Base-by-base conservation (phyloP, 2,797 vertebrate genomes). In the Pogonophryne albipinna region DNA sequence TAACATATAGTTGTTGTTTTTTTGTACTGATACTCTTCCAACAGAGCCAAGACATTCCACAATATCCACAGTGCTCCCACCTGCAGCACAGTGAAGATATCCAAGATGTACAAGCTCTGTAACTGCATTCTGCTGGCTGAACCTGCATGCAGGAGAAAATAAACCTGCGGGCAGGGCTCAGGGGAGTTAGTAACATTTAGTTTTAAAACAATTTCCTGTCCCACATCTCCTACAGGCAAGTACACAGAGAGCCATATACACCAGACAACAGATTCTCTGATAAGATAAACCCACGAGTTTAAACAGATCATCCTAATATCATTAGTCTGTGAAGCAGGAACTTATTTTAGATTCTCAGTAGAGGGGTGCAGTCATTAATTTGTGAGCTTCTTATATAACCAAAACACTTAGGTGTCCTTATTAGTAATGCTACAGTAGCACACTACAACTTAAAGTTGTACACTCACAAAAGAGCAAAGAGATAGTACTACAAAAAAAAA, bases 31-130 rank as follows among this genome's bases (percentile, higher is more conserved):
- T 82, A 73, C 73, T 80, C 71, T 79, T 76, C 45, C 64, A 82
- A 47, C 66, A 50, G 78, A 71, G 87, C 89, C 86, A 89, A 88
- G 73, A 82, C 78, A 91, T 90, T 87, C 66, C 83, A 79, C 55
- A 64, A 79, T 88, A 86, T 89, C 85, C 87, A 77, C 84, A 85
- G 74, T 80, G 79, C 76, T 90, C 85, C 79, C 84, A 90, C 82
- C 91, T 92, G 90, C 77, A 82, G 65, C 71, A 77, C 63, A 74
- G 82, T 10, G 49, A 78, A 80, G 76, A 85, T 71, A 81, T 86
- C 67, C 27, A 63, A 76, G 78, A 90, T 93, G 89, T 89, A 90
- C 84, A 85, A 75, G 63, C 74, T 78, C 78, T 68, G 56, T 85
- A 81, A 82, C 51, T 70, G 52, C 77, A 72, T 84, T 84, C 63